These are phyloP conservation scores for Emydocephalus ijimae DNA, from an alignment of 2,113 vertebrate species.

Conservation along the genomic window DNA sequence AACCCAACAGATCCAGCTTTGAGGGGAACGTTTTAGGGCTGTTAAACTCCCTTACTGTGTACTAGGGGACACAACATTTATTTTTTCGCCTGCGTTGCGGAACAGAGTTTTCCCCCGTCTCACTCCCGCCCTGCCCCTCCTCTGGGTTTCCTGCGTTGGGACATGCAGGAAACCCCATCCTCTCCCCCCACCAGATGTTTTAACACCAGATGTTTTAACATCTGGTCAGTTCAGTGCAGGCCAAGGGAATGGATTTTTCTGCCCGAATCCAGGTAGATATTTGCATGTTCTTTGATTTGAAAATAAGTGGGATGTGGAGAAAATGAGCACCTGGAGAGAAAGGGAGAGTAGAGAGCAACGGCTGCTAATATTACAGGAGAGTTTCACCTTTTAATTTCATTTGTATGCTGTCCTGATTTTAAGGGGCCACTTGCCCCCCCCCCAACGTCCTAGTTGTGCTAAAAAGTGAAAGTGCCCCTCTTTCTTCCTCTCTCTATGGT, in stretches of 20 bases:
- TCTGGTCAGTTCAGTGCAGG: background rate
- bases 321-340: background rate
- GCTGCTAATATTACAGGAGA: background rate
- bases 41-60: background rate
- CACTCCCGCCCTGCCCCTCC: accelerated
- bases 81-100: background rate
- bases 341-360: background rate
- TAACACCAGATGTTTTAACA: background rate
- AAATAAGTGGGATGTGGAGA: background rate
- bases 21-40: background rate
- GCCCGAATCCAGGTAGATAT: background rate
- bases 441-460: background rate
- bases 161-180: background rate
- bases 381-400: background rate
- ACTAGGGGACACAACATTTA: background rate
- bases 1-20: background rate
- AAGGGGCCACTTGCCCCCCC: background rate
- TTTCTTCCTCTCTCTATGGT: background rate
- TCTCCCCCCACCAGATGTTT: background rate
- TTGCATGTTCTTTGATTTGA: background rate
- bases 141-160: background rate
- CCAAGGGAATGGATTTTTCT: background rate
- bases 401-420: background rate
- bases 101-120: background rate
- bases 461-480: background rate